Conservation (phyloP, 2,113 vertebrate genomes). For the Danionella cerebrum region DNA sequence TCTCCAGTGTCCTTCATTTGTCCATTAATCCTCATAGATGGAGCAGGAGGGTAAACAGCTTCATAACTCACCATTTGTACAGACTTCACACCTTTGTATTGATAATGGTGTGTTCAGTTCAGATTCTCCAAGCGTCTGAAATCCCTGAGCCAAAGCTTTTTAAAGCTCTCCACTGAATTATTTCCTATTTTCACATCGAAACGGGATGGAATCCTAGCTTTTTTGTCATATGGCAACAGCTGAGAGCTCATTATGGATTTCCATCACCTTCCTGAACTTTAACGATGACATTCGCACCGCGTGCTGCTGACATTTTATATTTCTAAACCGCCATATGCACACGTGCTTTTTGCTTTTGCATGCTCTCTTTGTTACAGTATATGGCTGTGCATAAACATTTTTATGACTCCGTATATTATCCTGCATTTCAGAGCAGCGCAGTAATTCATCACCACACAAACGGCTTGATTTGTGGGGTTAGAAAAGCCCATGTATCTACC, state of each 20-base stretch:
- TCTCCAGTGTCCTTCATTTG: too few species aligned
- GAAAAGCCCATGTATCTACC: not conserved
- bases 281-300: too few species aligned
- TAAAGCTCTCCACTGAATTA: slow-evolving; percentile 42
- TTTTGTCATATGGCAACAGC: slow-evolving; percentile 44
- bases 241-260: slow-evolving; percentile 40
- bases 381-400: not conserved
- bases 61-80: not conserved
- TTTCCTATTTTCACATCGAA: slow-evolving; percentile 38
- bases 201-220: slow-evolving; percentile 36
- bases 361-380: too few species aligned
- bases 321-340: not conserved
- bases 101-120: slow-evolving; percentile 38
- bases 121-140: slow-evolving; percentile 45
- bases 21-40: not conserved
- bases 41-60: not conserved
- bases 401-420: not conserved
- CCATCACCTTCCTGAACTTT: slow-evolving; percentile 37
- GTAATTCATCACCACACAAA: not conserved
- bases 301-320: too few species aligned
- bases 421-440: not conserved
- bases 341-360: too few species aligned
- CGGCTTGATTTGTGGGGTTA: not conserved
- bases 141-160: slow-evolving; percentile 50
- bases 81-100: slow-evolving; percentile 7